Conservation (phyloP, 2,113 vertebrate genomes). For the Microcebus griseorufus region DNA sequence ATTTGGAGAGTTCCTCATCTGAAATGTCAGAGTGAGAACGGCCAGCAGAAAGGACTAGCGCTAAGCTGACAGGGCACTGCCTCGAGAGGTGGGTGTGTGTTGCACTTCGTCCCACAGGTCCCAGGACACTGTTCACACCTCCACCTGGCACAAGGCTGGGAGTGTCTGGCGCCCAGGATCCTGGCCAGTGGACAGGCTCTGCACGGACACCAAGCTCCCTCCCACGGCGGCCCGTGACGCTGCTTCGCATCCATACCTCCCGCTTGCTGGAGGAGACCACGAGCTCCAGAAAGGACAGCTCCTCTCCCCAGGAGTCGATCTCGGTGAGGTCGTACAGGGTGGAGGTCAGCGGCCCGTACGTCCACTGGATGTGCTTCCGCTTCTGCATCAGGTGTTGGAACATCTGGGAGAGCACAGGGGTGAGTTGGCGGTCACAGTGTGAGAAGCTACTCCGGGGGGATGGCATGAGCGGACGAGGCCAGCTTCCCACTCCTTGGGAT, state of each 20-base stretch:
- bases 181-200: background rate
- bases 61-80: background rate
- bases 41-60: background rate
- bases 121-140: background rate
- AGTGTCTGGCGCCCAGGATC: background rate
- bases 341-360: slow-evolving; percentile 91
- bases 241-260: slow-evolving; percentile 84
- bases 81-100: background rate
- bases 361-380: slow-evolving; percentile 91
- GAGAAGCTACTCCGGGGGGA: background rate
- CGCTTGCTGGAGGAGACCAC: slow-evolving; percentile 92
- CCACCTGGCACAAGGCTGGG: background rate
- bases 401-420: slow-evolving; percentile 82
- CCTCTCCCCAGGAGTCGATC: slow-evolving; percentile 96
- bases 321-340: slow-evolving; percentile 95
- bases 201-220: background rate
- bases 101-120: background rate
- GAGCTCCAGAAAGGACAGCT: slow-evolving; percentile 93
- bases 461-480: rapidly evolving
- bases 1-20: background rate
- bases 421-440: rapidly evolving
- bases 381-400: slow-evolving; percentile 96
- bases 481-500: background rate
- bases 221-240: rapidly evolving
- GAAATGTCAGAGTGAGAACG: background rate